These are phyloP conservation scores for Elysia crispata DNA, from an alignment of 2,888 invertebrate species.

Conservation along the genomic window DNA sequence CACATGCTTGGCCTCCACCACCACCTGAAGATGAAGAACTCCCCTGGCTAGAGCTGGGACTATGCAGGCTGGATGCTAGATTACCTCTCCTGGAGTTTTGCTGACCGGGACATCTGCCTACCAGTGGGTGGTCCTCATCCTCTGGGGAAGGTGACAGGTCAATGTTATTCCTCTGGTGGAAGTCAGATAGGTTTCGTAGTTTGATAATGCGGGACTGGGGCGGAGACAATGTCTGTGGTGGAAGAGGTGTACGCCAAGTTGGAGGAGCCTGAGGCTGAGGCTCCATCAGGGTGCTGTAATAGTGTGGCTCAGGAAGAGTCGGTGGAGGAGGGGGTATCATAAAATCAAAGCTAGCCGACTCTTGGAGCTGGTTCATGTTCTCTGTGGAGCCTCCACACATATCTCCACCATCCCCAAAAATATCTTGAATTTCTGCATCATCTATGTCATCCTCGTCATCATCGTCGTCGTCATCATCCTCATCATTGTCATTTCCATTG, in stretches of 20 bases:
- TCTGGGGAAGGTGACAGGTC: slow-evolving; percentile 72
- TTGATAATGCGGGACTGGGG: slow-evolving; percentile 67
- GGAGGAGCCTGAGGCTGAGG: slow-evolving; percentile 51
- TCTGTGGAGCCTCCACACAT: slow-evolving; percentile 57
- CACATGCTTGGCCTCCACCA: slow-evolving; percentile 34
- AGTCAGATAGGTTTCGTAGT: slow-evolving; percentile 67
- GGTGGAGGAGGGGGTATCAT: slow-evolving; percentile 68
- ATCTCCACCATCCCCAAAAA: slow-evolving; percentile 62
- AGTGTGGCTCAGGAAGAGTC: slow-evolving; percentile 62
- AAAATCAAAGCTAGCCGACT: slow-evolving; percentile 70
- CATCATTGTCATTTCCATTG: slow-evolving; percentile 62
- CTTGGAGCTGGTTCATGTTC: slow-evolving; percentile 65
- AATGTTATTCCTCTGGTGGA: slow-evolving; percentile 65
- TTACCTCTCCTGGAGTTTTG: slow-evolving; percentile 57
- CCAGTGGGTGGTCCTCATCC: slow-evolving; percentile 65
- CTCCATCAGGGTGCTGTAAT: slow-evolving; percentile 60
- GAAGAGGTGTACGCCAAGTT: slow-evolving; percentile 65
- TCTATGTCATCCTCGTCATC: slow-evolving; percentile 66
- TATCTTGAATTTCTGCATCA: slow-evolving; percentile 69
- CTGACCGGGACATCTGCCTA: slow-evolving; percentile 67
- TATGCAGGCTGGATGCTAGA: slow-evolving; percentile 59
- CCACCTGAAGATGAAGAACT: slow-evolving; percentile 60
- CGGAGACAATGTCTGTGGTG: slow-evolving; percentile 61
- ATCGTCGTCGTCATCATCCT: slow-evolving; percentile 64
- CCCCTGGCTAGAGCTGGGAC: slow-evolving; percentile 67